Conservation (phyloP, 30 jellyfish, hydroid and myxozoan genomes). For the Cassiopea andromeda region DNA sequence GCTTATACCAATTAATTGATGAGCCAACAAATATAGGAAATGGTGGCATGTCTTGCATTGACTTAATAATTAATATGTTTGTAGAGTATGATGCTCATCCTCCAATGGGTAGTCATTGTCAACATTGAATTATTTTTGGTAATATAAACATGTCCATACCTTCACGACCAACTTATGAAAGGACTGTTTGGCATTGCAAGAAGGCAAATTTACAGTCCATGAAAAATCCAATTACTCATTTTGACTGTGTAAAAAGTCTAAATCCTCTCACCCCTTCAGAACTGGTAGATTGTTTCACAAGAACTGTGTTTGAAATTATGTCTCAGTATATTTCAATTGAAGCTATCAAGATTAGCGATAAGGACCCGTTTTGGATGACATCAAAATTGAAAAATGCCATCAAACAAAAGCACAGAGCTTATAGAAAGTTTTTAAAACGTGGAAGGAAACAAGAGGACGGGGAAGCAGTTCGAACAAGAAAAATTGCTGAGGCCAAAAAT, state of each 20-base stretch:
- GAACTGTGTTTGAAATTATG: neutral
- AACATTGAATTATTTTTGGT: conserved; percentile 24
- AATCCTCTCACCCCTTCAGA: conserved; percentile 4
- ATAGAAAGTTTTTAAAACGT: neutral
- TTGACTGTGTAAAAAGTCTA: neutral
- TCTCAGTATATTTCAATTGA: neutral
- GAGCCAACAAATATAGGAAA: conserved; percentile 43
- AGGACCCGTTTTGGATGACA: conserved; percentile 5
- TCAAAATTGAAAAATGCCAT: neutral
- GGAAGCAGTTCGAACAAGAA: conserved; percentile 30
- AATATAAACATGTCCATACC: conserved; percentile 20
- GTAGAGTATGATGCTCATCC: conserved; percentile 20
- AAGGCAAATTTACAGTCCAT: conserved; percentile 2
- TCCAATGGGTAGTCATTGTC: conserved; percentile 34
- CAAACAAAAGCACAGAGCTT: conserved; percentile 14
- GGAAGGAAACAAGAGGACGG: conserved; percentile 42
- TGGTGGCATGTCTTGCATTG: conserved; percentile 1
- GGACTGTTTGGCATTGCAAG: conserved; percentile 29
- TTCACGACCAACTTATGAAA: conserved; percentile 3
- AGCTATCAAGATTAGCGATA: neutral
- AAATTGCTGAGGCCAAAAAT: conserved; percentile 23
- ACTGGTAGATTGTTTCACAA: conserved; percentile 17
- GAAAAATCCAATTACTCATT: neutral
- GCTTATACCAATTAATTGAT: conserved; percentile 21
- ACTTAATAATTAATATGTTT: neutral